Conservation (phyloP, 2,888 invertebrate genomes). For the Lepidocyrtoides sp. region DNA sequence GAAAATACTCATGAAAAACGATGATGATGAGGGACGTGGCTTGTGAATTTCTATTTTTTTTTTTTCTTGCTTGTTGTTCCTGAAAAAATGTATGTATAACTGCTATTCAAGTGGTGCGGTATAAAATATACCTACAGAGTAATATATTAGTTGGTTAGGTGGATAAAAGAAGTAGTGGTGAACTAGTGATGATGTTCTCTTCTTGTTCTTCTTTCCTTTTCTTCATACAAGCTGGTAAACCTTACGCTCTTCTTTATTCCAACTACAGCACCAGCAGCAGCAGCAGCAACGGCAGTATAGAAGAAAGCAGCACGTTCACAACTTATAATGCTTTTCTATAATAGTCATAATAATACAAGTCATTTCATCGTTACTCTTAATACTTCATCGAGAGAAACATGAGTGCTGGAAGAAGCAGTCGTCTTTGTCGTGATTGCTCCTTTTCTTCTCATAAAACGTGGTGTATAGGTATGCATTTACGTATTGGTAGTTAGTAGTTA, state of each 20-base stretch:
- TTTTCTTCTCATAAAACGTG: constrained; percentile 42
- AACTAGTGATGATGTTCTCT: neutral
- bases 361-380: constrained; percentile 64
- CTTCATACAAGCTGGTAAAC: constrained; percentile 9
- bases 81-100: neutral
- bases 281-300: neutral
- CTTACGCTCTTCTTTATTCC: neutral
- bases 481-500: constrained; percentile 10
- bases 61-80: constrained; percentile 43
- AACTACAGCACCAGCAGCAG: neutral
- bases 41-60: neutral
- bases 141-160: neutral
- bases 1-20: neutral
- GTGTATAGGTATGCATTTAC: constrained; percentile 5
- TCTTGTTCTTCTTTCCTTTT: constrained; percentile 3
- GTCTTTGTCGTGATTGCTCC: constrained; percentile 61
- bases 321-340: constrained; percentile 40
- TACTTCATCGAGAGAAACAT: constrained; percentile 45
- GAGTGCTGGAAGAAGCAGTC: constrained; percentile 34
- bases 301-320: constrained; percentile 38
- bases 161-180: neutral
- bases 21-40: constrained; percentile 40
- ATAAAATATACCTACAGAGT: no score
- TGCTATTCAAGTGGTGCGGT: neutral
- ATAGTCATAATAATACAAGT: constrained; percentile 56